Evolutionary conservation across 2,888 invertebrate genomes (phyloP), one percentile per base, ranked within the genome.

Genomic region (Dolichomitus sp.): DNA sequence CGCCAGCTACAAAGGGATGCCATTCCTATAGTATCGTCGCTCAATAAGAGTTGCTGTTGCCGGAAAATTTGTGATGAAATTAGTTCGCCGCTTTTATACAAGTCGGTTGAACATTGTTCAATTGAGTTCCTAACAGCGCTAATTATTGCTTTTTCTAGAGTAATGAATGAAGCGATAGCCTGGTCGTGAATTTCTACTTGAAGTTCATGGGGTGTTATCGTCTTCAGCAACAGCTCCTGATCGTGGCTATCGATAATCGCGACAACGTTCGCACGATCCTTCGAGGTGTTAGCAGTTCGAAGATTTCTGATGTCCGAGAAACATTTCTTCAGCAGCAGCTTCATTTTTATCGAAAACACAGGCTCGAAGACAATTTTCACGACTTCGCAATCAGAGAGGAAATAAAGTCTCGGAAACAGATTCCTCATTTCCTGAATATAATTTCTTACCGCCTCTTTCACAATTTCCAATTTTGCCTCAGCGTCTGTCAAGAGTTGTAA

Each of bases 361-460:
- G 96, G 95, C 92, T 96, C 96, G 0, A 97, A 96, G 30, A 97
- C 93, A 84, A 97, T 96, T 88, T 96, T 96, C 69, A 97, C 93
- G 93, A 97, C 95, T 92, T 97, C 97, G 86, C 96, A 95, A 91
- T 97, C 97, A 0, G 97, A 96, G 74, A 97, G 92, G 89, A 97
- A 97, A 93, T 97, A 97, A 89, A 97, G 96, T 86, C 97, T 95
- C 14, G 97, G 95, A 90, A 97, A 97, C 88, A 94, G 95, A 12
- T 96, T 91, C 80, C 96, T 94, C 87, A 96, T 96, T 90, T 95
- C 95, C 89, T 96, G 96, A 79, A 97, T 93, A 90, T 96, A 97
- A 97, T 91, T 66, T 95, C 94, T 37, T 93, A 89, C 83, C 93
- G 94, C 73, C 94, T 94, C 80, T 94, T 94, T 87, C 87, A 86